Conservation (phyloP, 1,140 invertebrate species). For the Mizuhopecten yessoensis region DNA sequence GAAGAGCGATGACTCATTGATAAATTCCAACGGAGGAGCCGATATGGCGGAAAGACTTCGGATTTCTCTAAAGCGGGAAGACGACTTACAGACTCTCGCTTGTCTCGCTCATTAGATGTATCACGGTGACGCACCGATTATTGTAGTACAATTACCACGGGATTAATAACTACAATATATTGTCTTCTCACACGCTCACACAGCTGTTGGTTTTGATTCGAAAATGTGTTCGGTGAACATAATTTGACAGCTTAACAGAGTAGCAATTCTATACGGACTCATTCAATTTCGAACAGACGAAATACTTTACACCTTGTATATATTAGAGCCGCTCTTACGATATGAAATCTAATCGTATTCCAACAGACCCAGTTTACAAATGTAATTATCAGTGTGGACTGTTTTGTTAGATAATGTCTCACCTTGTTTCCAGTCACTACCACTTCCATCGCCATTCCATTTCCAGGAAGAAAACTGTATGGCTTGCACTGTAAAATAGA, state of each 20-base stretch:
- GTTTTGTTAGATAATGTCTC: background rate
- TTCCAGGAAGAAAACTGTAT: conserved; percentile 83
- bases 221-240: background rate
- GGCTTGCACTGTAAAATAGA: conserved; percentile 80
- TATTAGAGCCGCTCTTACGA: background rate
- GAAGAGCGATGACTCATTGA: background rate
- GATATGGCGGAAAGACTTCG: too few species aligned
- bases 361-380: background rate
- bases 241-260: background rate
- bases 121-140: background rate
- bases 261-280: background rate
- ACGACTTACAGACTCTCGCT: background rate
- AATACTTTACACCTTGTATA: background rate
- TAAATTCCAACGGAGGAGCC: too few species aligned
- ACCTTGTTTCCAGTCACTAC: conserved; percentile 81
- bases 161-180: background rate
- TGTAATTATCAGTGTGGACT: background rate
- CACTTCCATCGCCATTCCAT: conserved; percentile 84
- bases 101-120: background rate
- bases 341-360: background rate
- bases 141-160: background rate
- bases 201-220: background rate
- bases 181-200: background rate
- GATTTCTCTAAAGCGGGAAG: too few species aligned
- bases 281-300: background rate